Percentiles rank a stretch among this genome's conserved stretches.
phyloP scores from a whole-genome alignment of 2,888 invertebrate species.

The Charanyca ferruginea region DNA sequence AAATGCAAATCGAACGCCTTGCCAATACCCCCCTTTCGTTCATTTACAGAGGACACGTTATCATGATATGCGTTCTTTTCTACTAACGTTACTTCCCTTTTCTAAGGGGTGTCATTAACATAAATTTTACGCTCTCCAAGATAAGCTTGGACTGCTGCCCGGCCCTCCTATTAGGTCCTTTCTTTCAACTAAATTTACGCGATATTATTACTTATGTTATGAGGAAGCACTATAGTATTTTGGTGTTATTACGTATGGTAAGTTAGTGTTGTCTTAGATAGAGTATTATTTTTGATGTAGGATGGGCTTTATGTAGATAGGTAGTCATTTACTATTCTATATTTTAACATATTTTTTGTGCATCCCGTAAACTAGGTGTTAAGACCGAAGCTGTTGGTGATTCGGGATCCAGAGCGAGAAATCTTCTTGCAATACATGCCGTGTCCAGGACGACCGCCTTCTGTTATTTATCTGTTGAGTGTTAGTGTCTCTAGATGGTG shows the following conservation, averaged over 20 bases:
- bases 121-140: constrained; percentile 85
- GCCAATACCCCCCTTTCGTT: constrained; percentile 72
- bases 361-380: too few species aligned
- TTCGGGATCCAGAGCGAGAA: too few species aligned
- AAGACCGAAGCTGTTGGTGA: too few species aligned
- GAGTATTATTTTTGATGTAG: constrained; percentile 25
- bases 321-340: too few species aligned
- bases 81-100: constrained; percentile 80
- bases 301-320: constrained; percentile 11
- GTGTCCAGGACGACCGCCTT: too few species aligned
- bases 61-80: constrained; percentile 77
- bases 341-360: too few species aligned
- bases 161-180: constrained; percentile 80
- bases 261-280: constrained; percentile 43
- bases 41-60: constrained; percentile 82
- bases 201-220: constrained; percentile 77
- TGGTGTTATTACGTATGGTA: constrained; percentile 63
- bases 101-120: constrained; percentile 83
- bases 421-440: too few species aligned
- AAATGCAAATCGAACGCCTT: constrained; percentile 62
- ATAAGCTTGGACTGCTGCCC: constrained; percentile 84
- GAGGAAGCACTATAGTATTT: constrained; percentile 69
- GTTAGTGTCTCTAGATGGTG: too few species aligned
- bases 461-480: too few species aligned
- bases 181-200: constrained; percentile 77